phyloP scores from a whole-genome alignment of 2,888 invertebrate genomes.

The Neuroscelio doddi region DNA sequence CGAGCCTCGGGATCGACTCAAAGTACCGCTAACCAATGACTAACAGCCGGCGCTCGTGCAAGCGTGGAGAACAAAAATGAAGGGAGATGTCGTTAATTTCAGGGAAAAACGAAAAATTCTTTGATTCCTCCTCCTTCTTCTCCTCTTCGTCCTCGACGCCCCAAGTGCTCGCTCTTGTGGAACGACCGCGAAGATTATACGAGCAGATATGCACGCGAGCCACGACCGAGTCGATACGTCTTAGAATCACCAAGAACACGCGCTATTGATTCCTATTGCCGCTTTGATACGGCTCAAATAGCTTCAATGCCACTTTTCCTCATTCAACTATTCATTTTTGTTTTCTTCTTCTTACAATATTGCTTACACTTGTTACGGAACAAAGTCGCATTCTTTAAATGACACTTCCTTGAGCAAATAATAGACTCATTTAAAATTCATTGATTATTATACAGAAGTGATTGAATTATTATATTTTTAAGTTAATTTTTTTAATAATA shows the following conservation, averaged over 20 bases:
- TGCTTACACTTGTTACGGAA: too few relatives aligned
- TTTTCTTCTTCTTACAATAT: too few relatives aligned
- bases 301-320: not conserved
- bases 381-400: too few relatives aligned
- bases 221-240: not conserved
- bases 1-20: conserved; percentile 37
- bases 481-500: too few relatives aligned
- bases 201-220: conserved; percentile 8
- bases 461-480: too few relatives aligned
- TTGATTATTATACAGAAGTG: too few relatives aligned
- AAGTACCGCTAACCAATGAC: conserved; percentile 51
- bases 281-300: not conserved
- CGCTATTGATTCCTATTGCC: not conserved
- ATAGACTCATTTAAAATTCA: too few relatives aligned
- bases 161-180: conserved; percentile 6
- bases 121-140: conserved; percentile 4
- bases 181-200: conserved; percentile 3
- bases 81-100: conserved; percentile 19
- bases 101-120: conserved; percentile 16
- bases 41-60: conserved; percentile 27
- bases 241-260: not conserved
- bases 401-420: too few relatives aligned
- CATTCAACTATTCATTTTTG: not conserved
- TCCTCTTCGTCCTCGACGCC: conserved; percentile 13
- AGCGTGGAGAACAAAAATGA: conserved; percentile 15